Conservation (phyloP, 2,888 invertebrate genomes). For the Ceratothoa steindachneri region DNA sequence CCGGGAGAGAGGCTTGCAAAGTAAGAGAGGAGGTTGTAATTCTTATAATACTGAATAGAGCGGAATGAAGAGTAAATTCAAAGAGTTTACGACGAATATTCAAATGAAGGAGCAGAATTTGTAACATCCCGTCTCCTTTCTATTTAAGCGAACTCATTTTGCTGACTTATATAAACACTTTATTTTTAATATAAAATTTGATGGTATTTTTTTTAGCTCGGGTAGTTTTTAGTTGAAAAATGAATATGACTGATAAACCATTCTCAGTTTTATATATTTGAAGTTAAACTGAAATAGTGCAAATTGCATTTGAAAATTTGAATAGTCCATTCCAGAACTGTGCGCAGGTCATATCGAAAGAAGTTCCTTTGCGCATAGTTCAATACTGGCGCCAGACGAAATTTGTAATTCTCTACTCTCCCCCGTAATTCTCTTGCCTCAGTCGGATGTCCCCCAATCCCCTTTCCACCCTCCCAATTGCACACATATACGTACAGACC, state of each 20-base stretch:
- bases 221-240: too few species aligned
- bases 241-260: too few species aligned
- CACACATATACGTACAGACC: too few species aligned
- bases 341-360: neutral
- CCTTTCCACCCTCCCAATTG: neutral
- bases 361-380: neutral
- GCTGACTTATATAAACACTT: too few species aligned
- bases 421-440: neutral
- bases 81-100: neutral
- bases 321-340: neutral
- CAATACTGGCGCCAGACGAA: neutral
- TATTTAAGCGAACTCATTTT: too few species aligned
- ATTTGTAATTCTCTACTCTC: neutral
- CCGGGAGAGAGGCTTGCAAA: neutral
- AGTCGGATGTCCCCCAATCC: neutral
- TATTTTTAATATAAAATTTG: too few species aligned
- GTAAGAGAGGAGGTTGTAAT: neutral
- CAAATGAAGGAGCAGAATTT: too few species aligned
- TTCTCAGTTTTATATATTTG: neutral
- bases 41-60: neutral
- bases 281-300: neutral
- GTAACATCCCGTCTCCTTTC: too few species aligned
- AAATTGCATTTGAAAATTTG: neutral
- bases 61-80: neutral
- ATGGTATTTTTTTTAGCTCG: too few species aligned